These are phyloP conservation scores for Tribolium castaneum DNA, from an alignment of 1,140 invertebrate species.

Conservation along the genomic window DNA sequence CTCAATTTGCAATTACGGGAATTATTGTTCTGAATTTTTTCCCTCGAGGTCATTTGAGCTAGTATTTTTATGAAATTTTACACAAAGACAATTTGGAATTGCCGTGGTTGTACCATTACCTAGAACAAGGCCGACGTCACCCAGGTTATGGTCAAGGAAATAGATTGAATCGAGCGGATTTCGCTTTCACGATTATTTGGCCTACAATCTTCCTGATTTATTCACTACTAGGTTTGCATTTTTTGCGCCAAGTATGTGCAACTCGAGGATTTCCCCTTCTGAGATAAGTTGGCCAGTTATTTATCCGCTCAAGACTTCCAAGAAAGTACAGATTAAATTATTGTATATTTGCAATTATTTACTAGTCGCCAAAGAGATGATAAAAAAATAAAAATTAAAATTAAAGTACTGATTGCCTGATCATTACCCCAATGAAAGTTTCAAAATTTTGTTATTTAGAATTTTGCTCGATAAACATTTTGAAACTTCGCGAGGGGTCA, in stretches of 20 bases:
- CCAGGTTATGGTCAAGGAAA: slow-evolving; percentile 30
- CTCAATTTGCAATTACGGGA: slow-evolving; percentile 33
- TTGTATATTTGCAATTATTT: too few relatives aligned
- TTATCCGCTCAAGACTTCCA: too few relatives aligned
- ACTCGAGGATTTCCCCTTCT: too few relatives aligned
- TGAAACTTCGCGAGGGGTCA: too few relatives aligned
- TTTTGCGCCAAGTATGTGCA: not conserved
- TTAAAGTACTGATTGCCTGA: too few relatives aligned
- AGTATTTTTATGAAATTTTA: not conserved
- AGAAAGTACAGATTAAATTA: too few relatives aligned
- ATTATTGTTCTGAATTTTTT: slow-evolving; percentile 30
- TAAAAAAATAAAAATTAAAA: too few relatives aligned
- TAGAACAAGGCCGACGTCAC: slow-evolving; percentile 28
- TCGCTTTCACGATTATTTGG: slow-evolving; percentile 2
- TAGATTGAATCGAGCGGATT: slow-evolving; percentile 1
- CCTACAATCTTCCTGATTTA: slow-evolving; percentile 29
- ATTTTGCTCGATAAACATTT: too few relatives aligned
- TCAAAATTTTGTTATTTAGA: too few relatives aligned
- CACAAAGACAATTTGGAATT: slow-evolving; percentile 12
- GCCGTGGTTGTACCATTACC: slow-evolving; percentile 12
- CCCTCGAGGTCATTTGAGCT: slow-evolving; percentile 20
- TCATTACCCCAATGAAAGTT: too few relatives aligned
- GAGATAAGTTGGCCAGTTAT: too few relatives aligned
- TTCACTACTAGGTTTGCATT: not conserved
- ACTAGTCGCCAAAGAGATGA: too few relatives aligned